Evolutionary conservation across 1,140 invertebrate species (phyloP).

Genomic region (Amyelois transitella): DNA sequence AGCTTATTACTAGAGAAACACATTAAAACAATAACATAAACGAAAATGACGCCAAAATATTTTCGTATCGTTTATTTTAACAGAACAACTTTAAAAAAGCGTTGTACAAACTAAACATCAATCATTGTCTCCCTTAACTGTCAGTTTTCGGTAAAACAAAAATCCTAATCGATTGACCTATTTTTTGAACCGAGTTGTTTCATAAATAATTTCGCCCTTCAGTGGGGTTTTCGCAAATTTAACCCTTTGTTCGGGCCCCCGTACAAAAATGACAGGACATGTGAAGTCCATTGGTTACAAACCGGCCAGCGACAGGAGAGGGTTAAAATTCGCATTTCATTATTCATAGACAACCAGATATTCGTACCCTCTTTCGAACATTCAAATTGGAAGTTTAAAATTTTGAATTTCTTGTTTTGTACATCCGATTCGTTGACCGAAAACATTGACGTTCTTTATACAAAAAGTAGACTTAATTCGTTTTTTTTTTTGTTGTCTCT

Average conservation of each 20-base stretch:
- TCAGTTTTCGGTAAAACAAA: neutral
- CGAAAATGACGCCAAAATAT: neutral
- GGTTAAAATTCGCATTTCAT: conserved; percentile 12
- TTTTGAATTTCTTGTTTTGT: neutral
- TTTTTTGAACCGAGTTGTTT: conserved; percentile 8
- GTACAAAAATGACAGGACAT: conserved; percentile 43
- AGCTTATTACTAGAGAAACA: neutral
- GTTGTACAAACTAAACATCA: neutral
- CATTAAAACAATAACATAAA: neutral
- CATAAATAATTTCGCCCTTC: conserved; percentile 18
- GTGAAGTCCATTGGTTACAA: conserved; percentile 50
- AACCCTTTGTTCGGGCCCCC: conserved; percentile 29
- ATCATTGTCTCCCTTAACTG: neutral
- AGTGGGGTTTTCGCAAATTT: conserved; percentile 34
- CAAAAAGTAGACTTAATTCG: too few species aligned
- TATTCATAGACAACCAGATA: conserved; percentile 1
- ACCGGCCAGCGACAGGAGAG: conserved; percentile 33
- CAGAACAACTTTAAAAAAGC: neutral
- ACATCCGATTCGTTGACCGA: too few species aligned
- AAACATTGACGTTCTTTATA: too few species aligned
- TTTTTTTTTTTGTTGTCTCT: too few species aligned
- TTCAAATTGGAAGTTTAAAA: neutral
- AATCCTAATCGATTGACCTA: conserved; percentile 14
- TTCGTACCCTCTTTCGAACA: neutral
- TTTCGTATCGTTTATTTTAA: too few species aligned